Evolutionary conservation across 2,113 vertebrate species (phyloP), one percentile per base, ranked within the genome.

Genomic region (Toxostoma redivivum): DNA sequence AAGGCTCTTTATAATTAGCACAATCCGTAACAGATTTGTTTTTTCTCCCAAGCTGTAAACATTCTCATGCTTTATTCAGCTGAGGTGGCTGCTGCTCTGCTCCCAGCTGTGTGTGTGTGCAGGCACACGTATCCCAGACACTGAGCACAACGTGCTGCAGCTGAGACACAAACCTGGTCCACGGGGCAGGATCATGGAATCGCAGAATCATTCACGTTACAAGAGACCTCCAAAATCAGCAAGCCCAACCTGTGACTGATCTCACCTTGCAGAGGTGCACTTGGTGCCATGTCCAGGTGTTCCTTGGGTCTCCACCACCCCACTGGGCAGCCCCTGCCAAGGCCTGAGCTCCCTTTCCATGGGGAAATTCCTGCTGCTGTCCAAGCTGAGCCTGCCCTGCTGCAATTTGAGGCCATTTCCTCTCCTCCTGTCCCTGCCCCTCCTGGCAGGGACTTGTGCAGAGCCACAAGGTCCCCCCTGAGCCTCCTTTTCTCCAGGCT

Each of bases 131-230:
- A 45, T 8, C 33, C 42, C 51, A 81, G 64, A 4, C 4, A 9
- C 60, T 54, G 30, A 65, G 64, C 45, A 35, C 31, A 15, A 6
- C 1, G 7, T 27, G 45, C 42, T 70, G 5, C 5, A n/a, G 58
- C 37, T 81, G 80, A 61, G 30, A 62, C 18, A 53, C 2, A 1
- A 81, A 74, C 53, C 28, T 10, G 45, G 37, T 5, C 53, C 62
- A 57, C 22, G 11, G 5, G 0, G 25, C 12, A 30, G 14, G n/a
- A 19, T 2, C n/a, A 4, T 5, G 57, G 54, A 69, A 69, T 3
- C 0, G 2, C 37, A 35, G 11, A 64, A 15, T 25, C 37, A 4
- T 1, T 22, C 6, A 16, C 0, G 3, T 7, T 12, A 45, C 40
- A 40, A 67, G 66, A 47, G 28, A 51, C 25, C 18, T 67, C 30